Base-by-base conservation (phyloP, 2,113 vertebrate species). In the Coracopsis vasa region DNA sequence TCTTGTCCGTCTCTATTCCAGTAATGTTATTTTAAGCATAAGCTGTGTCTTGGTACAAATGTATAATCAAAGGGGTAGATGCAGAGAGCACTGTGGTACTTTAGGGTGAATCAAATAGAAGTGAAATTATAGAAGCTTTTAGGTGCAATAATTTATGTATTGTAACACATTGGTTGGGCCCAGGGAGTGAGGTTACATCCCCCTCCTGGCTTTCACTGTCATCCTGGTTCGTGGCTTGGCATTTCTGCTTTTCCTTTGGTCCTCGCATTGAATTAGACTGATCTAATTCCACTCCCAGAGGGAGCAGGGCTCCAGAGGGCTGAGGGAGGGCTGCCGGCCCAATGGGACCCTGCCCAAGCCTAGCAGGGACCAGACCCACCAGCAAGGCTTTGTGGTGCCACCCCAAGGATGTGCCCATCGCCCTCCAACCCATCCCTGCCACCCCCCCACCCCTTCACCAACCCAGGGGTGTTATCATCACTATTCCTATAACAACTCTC, bases 21-120 rank as follows among this genome's bases (percentile, higher is more conserved):
- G 97, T 97, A 97, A 97, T 78, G 90, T 95, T 92, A 93, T 96
- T 97, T 92, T 85, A 86, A 96, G 95, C 89, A 21, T 62, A 53
- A 93, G 92, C 94, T 80, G 86, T 80, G 79, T 5, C 94, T 74
- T 24, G 29, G 92, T 88, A 77, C 94, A 83, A 91, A 94, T 15
- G 94, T 80, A 73, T 91, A 95, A 97, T 96, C 97, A 94, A 80
- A 88, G 6, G 35, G 73, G 72, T n/a, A 41, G 93, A 94, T 64
- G 94, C 94, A 81, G 95, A 94, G 97, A 92, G 91, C 95, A 73
- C 73, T 8, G 54, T 33, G 66, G 75, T 77, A 41, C 21, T 91
- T 90, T 86, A 51, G 66, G 88, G 86, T 41, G 96, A 92, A 95
- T 74, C 45, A 92, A 92, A 88, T 56, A 67, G 42, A 73, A 92